Percentiles rank a stretch among this genome's conserved stretches.
These are phyloP conservation scores for Chaetodon trifascialis DNA, from an alignment of 2,113 vertebrate species.

Conservation along the genomic window DNA sequence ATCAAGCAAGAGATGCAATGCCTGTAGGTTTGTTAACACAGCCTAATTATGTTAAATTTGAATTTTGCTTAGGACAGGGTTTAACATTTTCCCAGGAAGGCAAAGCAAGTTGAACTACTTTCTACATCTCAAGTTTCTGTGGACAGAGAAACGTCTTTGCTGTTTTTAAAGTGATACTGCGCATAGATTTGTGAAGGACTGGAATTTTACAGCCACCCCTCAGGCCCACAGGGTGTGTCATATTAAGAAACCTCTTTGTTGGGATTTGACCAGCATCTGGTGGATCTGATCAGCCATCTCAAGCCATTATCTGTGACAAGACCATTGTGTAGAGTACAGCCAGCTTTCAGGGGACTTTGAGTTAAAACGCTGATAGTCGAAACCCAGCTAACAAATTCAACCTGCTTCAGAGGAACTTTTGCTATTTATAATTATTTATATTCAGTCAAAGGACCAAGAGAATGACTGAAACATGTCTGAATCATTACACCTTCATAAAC, in stretches of 20 bases:
- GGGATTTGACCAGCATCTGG: not conserved
- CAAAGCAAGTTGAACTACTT: constrained; percentile 4
- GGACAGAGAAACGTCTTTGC: not conserved
- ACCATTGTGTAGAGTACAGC: not conserved
- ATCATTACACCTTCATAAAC: constrained; percentile 3
- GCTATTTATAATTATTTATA: not conserved
- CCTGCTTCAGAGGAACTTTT: constrained; percentile 4
- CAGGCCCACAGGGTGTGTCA: not conserved
- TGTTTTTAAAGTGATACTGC: constrained; percentile 6
- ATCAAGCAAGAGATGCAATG: not conserved
- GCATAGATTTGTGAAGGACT: not conserved
- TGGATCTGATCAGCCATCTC: not conserved
- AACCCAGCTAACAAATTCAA: not conserved
- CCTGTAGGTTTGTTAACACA: not conserved
- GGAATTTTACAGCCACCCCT: not conserved
- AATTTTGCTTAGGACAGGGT: not conserved
- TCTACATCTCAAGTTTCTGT: not conserved
- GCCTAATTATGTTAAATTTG: not conserved
- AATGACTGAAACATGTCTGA: constrained; percentile 17
- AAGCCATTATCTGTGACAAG: not conserved
- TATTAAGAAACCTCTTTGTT: not conserved
- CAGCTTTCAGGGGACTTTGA: not conserved
- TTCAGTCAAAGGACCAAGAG: constrained; percentile 30
- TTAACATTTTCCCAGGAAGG: not conserved
- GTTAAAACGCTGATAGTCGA: not conserved